Conservation (phyloP, 2,888 invertebrate genomes). For the Ecliptopera silaceata region DNA sequence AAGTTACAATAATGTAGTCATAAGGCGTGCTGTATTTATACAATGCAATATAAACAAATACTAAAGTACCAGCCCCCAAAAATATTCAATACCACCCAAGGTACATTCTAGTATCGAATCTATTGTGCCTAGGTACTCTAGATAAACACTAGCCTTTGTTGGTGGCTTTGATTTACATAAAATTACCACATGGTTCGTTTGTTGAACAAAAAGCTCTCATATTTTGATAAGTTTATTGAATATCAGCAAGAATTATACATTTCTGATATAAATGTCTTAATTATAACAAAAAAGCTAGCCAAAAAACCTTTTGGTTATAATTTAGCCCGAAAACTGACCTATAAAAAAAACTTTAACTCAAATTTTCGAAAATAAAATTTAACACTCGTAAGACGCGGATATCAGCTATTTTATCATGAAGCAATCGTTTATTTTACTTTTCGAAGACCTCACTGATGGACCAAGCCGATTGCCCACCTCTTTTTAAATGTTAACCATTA, state of each 20-base stretch:
- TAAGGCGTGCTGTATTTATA: background rate
- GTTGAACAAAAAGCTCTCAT: constrained; percentile 8
- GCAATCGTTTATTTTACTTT: too few species aligned
- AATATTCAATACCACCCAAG: constrained; percentile 24
- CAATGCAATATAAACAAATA: background rate
- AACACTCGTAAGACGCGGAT: too few species aligned
- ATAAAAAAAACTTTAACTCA: too few species aligned
- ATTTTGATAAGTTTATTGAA: constrained; percentile 20
- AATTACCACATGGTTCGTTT: constrained; percentile 22
- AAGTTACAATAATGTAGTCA: background rate
- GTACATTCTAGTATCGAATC: constrained; percentile 10
- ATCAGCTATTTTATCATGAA: too few species aligned
- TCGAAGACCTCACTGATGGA: too few species aligned
- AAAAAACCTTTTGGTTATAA: too few species aligned
- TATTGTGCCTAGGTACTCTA: constrained; percentile 4
- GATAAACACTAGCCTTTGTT: constrained; percentile 25
- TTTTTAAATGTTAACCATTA: too few species aligned
- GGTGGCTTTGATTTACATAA: constrained; percentile 22
- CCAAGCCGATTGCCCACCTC: too few species aligned
- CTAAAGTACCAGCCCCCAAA: background rate
- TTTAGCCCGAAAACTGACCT: too few species aligned
- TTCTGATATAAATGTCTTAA: too few species aligned
- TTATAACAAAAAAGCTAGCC: too few species aligned
- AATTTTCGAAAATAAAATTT: too few species aligned
- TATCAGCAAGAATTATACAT: constrained; percentile 13